Conservation (phyloP, 2,797 vertebrate species). For the Lindbergichthys nudifrons region DNA sequence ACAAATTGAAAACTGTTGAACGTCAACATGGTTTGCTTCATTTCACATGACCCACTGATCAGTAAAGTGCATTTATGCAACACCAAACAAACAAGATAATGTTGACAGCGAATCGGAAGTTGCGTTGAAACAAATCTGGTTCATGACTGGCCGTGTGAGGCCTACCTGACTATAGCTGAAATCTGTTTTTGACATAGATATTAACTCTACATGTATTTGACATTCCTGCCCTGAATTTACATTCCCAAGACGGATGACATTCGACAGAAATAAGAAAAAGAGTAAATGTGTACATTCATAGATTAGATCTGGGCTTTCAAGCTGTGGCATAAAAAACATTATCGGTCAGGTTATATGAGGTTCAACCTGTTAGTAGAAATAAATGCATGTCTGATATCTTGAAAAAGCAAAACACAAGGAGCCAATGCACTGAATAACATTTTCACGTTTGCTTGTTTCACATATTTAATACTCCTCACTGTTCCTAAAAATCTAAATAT, state of each 20-base stretch:
- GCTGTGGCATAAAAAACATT: conserved; percentile 71
- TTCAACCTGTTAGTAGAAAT: conserved; percentile 69
- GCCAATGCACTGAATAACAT: conserved; percentile 82
- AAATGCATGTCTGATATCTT: conserved; percentile 68
- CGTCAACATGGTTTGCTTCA: conserved; percentile 75
- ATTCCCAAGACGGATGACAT: conserved; percentile 80
- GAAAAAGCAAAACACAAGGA: conserved; percentile 69
- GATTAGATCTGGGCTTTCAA: conserved; percentile 87
- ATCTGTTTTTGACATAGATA: conserved; percentile 83
- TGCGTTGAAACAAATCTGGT: conserved; percentile 81
- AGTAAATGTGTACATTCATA: conserved; percentile 88
- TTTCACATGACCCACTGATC: conserved; percentile 84
- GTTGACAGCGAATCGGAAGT: conserved; percentile 83
- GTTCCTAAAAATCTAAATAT: conserved; percentile 66
- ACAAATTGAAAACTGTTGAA: conserved; percentile 49
- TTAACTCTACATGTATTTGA: conserved; percentile 86
- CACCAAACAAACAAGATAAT: conserved; percentile 86
- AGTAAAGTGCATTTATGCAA: conserved; percentile 90
- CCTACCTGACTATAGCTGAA: conserved; percentile 87
- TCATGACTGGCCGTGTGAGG: conserved; percentile 84
- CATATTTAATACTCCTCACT: conserved; percentile 80
- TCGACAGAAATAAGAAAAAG: conserved; percentile 72
- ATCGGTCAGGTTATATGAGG: conserved; percentile 73
- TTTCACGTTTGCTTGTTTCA: conserved; percentile 85
- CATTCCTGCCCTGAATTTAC: conserved; percentile 87